These are phyloP conservation scores for Venusia cambrica DNA, from an alignment of 2,888 invertebrate species.

Conservation along the genomic window DNA sequence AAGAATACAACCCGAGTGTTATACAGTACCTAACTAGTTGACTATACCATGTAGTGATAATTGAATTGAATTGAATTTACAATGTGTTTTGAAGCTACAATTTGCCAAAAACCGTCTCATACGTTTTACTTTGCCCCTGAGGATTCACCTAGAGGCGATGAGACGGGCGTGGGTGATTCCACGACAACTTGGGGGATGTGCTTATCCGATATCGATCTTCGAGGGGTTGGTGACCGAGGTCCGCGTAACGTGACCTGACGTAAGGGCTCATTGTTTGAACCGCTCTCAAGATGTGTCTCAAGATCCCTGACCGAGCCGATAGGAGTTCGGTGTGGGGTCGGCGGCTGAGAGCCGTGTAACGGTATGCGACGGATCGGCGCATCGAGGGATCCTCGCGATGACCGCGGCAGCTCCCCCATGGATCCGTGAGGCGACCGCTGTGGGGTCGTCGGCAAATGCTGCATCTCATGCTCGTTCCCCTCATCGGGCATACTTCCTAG, in stretches of 20 bases:
- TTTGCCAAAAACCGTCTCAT: too few species aligned
- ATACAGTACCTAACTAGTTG: too few species aligned
- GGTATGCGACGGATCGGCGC: conserved; percentile 13
- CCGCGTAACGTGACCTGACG: conserved; percentile 11
- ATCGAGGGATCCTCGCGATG: conserved; percentile 8
- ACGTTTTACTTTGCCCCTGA: too few species aligned
- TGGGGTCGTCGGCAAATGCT: conserved; percentile 15
- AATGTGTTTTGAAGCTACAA: too few species aligned
- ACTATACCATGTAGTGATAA: too few species aligned
- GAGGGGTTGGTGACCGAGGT: conserved; percentile 8
- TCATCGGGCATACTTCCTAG: conserved; percentile 39
- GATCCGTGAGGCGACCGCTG: conserved; percentile 6
- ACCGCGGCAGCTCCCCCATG: conserved; percentile 4
- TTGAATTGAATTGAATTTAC: too few species aligned
- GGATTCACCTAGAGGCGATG: conserved; percentile 31
- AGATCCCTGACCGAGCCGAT: too few species aligned
- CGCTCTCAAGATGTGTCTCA: too few species aligned
- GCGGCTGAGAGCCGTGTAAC: conserved; percentile 12
- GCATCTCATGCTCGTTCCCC: conserved; percentile 48
- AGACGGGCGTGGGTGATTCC: conserved; percentile 51
- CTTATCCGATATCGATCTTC: conserved; percentile 4
- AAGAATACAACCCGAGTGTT: too few species aligned
- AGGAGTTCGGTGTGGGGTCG: too few species aligned
- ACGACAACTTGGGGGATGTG: conserved; percentile 43
- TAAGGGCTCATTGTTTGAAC: conserved; percentile 11